Percentiles rank a stretch among this genome's conserved stretches.
Conservation (phyloP, 2,113 vertebrate species). For the Eulemur macaco region DNA sequence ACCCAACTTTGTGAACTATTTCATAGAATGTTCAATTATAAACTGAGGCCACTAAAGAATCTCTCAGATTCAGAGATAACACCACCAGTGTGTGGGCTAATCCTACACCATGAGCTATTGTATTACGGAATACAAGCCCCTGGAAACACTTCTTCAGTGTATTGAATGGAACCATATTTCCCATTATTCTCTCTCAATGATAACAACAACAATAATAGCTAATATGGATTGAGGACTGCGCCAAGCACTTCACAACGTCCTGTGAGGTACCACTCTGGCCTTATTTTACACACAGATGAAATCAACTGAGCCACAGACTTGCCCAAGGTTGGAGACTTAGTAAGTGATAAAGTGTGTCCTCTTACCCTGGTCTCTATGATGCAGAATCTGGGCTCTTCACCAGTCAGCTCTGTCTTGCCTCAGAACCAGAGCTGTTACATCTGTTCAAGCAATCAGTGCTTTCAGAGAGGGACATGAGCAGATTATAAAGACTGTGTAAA, state of each 20-base stretch:
- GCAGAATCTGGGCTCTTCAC: background rate
- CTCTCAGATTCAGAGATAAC: background rate
- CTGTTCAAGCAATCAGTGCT: background rate
- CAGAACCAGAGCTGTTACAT: slow-evolving; percentile 26
- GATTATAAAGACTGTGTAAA: slow-evolving; percentile 23
- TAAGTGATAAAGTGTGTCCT: background rate
- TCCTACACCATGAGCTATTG: fast-evolving
- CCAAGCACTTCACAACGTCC: background rate
- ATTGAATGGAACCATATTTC: background rate
- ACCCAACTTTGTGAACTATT: background rate
- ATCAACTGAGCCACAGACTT: background rate
- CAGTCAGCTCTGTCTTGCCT: background rate
- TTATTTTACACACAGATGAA: background rate
- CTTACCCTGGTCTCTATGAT: background rate
- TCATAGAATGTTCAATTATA: slow-evolving; percentile 2
- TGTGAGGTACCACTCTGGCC: background rate
- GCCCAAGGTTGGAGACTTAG: background rate
- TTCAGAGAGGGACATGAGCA: background rate
- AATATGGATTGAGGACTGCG: background rate
- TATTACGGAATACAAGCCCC: fast-evolving
- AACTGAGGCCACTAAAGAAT: background rate
- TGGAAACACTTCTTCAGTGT: background rate
- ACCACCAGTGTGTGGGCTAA: background rate
- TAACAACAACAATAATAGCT: background rate
- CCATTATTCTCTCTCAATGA: background rate